A percentile compares a stretch with the other conserved stretches of the same genome.
phyloP scores from a whole-genome alignment of 35 echinoderm and acorn worm species.

The Acanthaster planci region DNA sequence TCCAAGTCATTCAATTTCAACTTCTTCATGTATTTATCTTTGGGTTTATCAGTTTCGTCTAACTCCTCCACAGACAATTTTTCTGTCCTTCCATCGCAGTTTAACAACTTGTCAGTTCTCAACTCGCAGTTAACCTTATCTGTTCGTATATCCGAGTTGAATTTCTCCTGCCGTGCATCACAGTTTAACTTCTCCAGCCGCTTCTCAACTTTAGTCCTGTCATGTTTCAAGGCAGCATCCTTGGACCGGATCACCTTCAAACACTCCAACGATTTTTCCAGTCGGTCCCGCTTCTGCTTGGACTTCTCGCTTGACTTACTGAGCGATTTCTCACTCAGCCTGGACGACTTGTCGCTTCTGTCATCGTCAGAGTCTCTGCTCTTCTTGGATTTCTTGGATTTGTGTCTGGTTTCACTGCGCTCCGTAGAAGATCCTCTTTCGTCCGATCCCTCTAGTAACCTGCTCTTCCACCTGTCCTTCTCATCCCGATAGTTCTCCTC shows the following conservation, averaged over 20 bases:
- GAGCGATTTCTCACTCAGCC: constrained; percentile 45
- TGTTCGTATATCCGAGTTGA: not conserved
- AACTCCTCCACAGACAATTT: constrained; percentile 21
- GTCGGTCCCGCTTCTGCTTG: constrained; percentile 18
- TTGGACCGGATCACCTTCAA: not conserved
- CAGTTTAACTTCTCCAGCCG: constrained; percentile 50
- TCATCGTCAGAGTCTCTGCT: constrained; percentile 52
- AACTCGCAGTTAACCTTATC: not conserved
- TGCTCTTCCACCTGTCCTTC: constrained; percentile 44
- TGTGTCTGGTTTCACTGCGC: constrained; percentile 41
- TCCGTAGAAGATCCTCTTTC: constrained; percentile 75
- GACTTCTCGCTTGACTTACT: constrained; percentile 29
- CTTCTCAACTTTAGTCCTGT: constrained; percentile 35
- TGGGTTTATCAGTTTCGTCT: not conserved
- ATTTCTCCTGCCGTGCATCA: constrained; percentile 25
- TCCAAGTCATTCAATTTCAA: constrained; percentile 44
- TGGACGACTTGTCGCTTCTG: constrained; percentile 33
- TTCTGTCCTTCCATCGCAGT: constrained; percentile 22
- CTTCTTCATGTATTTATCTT: constrained; percentile 33
- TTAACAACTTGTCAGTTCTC: not conserved
- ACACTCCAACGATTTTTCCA: not conserved
- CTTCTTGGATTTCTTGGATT: constrained; percentile 24
- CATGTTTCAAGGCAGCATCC: constrained; percentile 23
- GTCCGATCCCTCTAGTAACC: constrained; percentile 51
- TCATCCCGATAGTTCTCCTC: constrained; percentile 60